Percentiles rank a stretch among this genome's conserved stretches.
Evolutionary conservation across 2,888 invertebrate species (phyloP).

Genomic region (Neuroscelio doddi): DNA sequence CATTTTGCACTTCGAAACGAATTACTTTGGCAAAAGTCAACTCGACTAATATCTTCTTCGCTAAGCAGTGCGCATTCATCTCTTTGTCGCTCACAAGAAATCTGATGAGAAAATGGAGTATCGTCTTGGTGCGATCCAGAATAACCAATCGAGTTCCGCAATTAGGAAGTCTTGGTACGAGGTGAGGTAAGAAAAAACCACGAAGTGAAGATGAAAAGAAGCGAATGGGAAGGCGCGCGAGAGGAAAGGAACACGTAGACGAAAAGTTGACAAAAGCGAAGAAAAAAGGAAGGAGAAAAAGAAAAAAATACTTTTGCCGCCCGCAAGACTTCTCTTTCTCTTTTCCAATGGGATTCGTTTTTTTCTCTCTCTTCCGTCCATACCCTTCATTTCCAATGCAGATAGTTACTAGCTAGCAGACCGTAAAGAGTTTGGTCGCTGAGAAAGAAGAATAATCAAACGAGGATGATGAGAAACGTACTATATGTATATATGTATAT

Average conservation of each 20-base stretch:
- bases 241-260: conserved; percentile 2
- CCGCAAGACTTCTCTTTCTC: too few relatives aligned
- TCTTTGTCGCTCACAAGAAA: neutral
- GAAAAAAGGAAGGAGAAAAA: conserved; percentile 3
- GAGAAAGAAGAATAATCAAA: neutral
- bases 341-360: neutral
- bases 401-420: conserved; percentile 41
- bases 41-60: neutral
- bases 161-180: conserved; percentile 42
- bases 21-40: neutral
- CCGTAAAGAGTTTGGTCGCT: neutral
- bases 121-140: conserved; percentile 32
- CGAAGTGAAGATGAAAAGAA: conserved; percentile 1
- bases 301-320: neutral
- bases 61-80: neutral
- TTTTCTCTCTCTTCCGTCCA: conserved; percentile 1
- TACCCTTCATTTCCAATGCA: conserved; percentile 52
- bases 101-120: conserved; percentile 25
- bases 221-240: neutral
- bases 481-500: neutral
- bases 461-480: neutral
- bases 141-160: conserved; percentile 48
- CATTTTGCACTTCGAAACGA: neutral
- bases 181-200: too few relatives aligned
- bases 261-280: conserved; percentile 32